Percentiles rank a stretch among this genome's conserved stretches.
These are phyloP conservation scores for Cylas formicarius DNA, from an alignment of 1,140 invertebrate species.

Conservation along the genomic window DNA sequence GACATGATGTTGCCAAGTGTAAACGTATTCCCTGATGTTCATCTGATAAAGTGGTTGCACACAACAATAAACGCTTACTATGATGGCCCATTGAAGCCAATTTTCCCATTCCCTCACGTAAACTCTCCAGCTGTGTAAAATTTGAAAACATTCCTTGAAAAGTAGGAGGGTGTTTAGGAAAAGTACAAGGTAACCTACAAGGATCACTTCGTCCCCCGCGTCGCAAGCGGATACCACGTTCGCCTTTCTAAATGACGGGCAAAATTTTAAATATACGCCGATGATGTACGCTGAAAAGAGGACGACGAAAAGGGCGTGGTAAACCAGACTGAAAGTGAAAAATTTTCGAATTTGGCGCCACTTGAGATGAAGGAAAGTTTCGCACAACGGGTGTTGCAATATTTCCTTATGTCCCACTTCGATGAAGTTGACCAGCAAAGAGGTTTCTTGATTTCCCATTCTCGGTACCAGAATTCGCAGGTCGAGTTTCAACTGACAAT, in stretches of 20 bases:
- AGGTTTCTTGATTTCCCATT: conserved; percentile 53
- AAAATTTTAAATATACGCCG: conserved; percentile 47
- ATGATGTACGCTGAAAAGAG: conserved; percentile 64
- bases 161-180: conserved; percentile 55
- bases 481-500: conserved; percentile 73
- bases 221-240: conserved; percentile 33
- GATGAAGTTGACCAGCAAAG: conserved; percentile 64
- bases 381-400: conserved; percentile 71
- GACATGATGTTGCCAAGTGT: conserved; percentile 68
- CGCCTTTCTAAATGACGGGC: conserved; percentile 18
- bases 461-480: conserved; percentile 61
- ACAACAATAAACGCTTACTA: conserved; percentile 57
- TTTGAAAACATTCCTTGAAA: conserved; percentile 66
- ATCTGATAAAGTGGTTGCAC: conserved; percentile 44
- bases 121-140: conserved; percentile 56
- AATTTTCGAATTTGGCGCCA: conserved; percentile 78
- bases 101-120: conserved; percentile 78
- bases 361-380: conserved; percentile 74
- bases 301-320: conserved; percentile 67
- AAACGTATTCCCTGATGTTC: conserved; percentile 40
- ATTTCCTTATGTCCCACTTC: conserved; percentile 69
- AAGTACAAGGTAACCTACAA: conserved; percentile 52
- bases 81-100: conserved; percentile 72
- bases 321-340: conserved; percentile 70
- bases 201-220: conserved; percentile 42